Conservation (phyloP, 2,888 invertebrate species). For the Allygus modestus region DNA sequence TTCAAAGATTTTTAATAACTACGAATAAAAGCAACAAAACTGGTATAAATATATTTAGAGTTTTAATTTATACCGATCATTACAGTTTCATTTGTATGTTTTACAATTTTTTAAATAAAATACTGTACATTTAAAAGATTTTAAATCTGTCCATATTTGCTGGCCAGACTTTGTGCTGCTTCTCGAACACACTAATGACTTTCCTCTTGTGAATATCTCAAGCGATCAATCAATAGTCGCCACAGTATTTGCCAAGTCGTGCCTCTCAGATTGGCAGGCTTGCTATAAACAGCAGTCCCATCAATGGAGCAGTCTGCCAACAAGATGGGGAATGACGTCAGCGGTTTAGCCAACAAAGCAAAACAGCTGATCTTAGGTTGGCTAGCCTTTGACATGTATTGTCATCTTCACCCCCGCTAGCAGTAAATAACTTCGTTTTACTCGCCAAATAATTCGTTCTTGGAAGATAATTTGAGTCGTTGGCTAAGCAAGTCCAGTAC, state of each 20-base stretch:
- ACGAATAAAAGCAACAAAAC: too few relatives aligned
- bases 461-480: not conserved
- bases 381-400: constrained; percentile 14
- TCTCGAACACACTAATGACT: too few relatives aligned
- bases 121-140: too few relatives aligned
- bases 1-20: too few relatives aligned
- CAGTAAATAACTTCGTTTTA: not conserved
- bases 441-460: constrained; percentile 8
- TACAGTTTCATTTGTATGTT: too few relatives aligned
- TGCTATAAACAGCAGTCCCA: constrained; percentile 17
- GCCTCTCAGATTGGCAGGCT: constrained; percentile 6
- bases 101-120: too few relatives aligned
- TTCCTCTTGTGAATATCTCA: not conserved
- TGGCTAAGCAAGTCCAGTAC: too few relatives aligned
- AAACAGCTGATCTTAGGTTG: not conserved
- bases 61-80: too few relatives aligned
- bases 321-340: constrained; percentile 7
- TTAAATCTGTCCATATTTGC: too few relatives aligned
- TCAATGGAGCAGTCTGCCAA: constrained; percentile 37
- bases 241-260: not conserved
- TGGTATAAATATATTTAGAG: too few relatives aligned
- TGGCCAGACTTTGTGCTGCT: too few relatives aligned
- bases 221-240: constrained; percentile 4
- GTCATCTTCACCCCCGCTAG: constrained; percentile 14
- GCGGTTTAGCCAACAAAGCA: not conserved